Conservation (phyloP, 2,888 invertebrate species). For the Cepaea hortensis region DNA sequence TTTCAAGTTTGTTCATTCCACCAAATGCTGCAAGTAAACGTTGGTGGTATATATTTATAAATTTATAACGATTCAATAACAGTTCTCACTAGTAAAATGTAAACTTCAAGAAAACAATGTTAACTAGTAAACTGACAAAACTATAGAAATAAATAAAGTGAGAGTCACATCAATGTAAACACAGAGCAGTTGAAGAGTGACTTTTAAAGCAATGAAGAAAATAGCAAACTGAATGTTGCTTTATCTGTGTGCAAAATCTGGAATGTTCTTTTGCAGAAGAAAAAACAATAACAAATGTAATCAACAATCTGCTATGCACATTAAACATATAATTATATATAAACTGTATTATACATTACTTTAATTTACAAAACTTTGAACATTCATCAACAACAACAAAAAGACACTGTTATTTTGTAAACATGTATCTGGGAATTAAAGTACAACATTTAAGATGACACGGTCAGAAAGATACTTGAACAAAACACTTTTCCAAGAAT, state of each 20-base stretch:
- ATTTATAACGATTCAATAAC: no score
- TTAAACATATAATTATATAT: not conserved
- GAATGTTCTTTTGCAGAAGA: conserved; percentile 18
- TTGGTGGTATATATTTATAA: no score
- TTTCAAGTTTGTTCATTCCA: no score
- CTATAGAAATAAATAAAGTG: not conserved
- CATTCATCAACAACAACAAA: not conserved
- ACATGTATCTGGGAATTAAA: not conserved
- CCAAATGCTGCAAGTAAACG: no score
- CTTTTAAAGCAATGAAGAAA: not conserved
- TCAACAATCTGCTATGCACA: not conserved
- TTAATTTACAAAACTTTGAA: not conserved
- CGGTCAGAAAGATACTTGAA: not conserved
- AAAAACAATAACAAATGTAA: not conserved
- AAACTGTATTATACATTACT: not conserved
- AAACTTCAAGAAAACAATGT: not conserved
- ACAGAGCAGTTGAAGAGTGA: not conserved
- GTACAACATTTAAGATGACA: not conserved
- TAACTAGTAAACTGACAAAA: not conserved
- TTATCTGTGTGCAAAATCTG: conserved; percentile 12
- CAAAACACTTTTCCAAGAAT: no score
- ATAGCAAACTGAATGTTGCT: not conserved
- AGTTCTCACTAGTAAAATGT: no score
- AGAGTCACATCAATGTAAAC: not conserved
- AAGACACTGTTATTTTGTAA: not conserved